Conservation (phyloP, 2,888 invertebrate species). For the Eremobia ochroleuca region DNA sequence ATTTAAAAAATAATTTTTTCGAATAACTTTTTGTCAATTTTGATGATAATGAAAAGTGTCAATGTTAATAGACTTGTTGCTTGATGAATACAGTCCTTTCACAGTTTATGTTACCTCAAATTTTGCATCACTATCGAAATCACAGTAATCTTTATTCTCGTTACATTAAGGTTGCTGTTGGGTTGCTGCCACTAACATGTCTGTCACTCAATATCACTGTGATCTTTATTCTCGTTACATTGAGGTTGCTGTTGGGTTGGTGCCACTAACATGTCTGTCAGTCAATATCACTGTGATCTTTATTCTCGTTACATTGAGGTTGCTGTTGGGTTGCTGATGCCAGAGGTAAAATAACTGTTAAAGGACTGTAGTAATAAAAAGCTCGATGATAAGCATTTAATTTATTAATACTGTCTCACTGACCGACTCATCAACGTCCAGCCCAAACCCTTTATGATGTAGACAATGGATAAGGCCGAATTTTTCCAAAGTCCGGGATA, state of each 20-base stretch:
- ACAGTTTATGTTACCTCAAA: not conserved
- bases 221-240: not conserved
- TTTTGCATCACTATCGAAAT: not conserved
- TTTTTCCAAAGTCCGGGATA: not conserved
- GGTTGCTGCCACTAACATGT: too few species aligned
- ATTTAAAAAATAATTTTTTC: not conserved
- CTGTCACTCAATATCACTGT: too few species aligned
- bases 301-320: too few species aligned
- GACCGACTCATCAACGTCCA: not conserved
- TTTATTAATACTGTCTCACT: slow-evolving; percentile 5
- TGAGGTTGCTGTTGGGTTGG: not conserved
- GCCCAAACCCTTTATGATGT: not conserved
- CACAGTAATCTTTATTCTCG: not conserved
- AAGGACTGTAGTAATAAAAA: not conserved
- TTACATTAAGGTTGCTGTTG: not conserved
- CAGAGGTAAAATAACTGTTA: not conserved
- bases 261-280: too few species aligned
- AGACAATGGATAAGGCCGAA: not conserved
- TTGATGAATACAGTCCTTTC: slow-evolving; percentile 8
- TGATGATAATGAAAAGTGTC: not conserved
- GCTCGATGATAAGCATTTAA: slow-evolving; percentile 20
- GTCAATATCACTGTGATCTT: not conserved
- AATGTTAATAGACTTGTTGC: slow-evolving; percentile 10
- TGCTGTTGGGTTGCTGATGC: not conserved
- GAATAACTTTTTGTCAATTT: slow-evolving; percentile 1